These are phyloP conservation scores for Tragelaphus scriptus DNA, from an alignment of 2,113 vertebrate genomes.

Conservation along the genomic window DNA sequence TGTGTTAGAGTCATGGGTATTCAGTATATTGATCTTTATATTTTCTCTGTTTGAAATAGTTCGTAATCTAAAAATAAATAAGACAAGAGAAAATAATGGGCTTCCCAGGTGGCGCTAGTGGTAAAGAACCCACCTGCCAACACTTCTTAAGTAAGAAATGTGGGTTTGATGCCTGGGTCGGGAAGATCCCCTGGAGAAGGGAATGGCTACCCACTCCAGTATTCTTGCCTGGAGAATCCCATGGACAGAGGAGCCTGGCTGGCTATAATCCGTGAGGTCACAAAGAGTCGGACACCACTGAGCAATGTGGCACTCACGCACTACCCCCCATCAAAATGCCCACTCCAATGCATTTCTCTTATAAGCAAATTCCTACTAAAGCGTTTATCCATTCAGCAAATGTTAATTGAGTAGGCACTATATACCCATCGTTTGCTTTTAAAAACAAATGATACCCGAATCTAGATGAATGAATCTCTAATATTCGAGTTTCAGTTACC, in stretches of 20 bases:
- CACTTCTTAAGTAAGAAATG: neutral
- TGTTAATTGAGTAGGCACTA: neutral
- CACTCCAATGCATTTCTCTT: neutral
- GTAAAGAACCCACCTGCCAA: neutral
- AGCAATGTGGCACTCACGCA: neutral
- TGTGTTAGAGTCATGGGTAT: neutral
- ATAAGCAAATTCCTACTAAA: neutral
- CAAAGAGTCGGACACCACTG: neutral
- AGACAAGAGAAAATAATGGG: neutral
- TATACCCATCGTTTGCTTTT: neutral
- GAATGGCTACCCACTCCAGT: neutral
- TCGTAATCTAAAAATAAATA: neutral
- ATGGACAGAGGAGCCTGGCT: neutral
- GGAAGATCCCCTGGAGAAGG: neutral
- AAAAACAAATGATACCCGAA: neutral
- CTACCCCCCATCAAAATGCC: neutral
- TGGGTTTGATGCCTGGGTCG: neutral
- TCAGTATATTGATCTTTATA: conserved; percentile 1
- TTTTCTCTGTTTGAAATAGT: neutral
- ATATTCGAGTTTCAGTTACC: neutral
- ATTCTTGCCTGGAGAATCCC: neutral
- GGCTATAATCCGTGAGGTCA: neutral
- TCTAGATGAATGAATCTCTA: neutral
- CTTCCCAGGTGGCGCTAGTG: neutral
- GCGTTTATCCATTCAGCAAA: neutral